Evolutionary conservation across 2,113 vertebrate genomes (phyloP).

Genomic region (Antechinus flavipes): DNA sequence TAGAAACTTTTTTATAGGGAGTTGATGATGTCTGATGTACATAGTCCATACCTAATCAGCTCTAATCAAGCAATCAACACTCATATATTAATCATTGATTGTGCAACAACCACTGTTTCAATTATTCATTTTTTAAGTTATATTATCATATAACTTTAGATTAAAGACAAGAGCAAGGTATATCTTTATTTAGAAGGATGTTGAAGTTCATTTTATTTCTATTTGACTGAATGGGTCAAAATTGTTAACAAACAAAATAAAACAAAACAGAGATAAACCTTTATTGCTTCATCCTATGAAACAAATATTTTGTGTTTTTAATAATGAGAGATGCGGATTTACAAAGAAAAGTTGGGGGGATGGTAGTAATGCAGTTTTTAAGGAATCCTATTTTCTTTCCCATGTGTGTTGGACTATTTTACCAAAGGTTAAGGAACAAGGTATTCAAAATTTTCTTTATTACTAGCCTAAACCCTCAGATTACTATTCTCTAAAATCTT

Average conservation of each 20-base stretch:
- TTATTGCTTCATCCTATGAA: not conserved
- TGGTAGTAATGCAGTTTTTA: not conserved
- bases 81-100: not conserved
- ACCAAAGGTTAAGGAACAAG: conserved; percentile 18
- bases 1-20: not conserved
- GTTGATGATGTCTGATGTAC: not conserved
- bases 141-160: not conserved
- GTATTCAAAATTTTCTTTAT: conserved; percentile 16
- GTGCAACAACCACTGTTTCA: not conserved
- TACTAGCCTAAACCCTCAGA: not conserved
- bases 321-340: not conserved
- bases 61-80: not conserved
- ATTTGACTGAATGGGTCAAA: not conserved
- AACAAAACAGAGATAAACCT: not conserved
- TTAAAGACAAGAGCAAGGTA: not conserved
- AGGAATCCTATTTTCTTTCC: not conserved
- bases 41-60: not conserved
- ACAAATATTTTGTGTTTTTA: not conserved
- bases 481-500: not conserved
- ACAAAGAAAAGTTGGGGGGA: not conserved
- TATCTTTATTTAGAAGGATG: not conserved
- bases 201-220: not conserved
- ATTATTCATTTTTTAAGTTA: not conserved
- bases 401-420: not conserved
- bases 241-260: not conserved